A percentile compares a stretch with the other conserved stretches of the same genome.
phyloP scores from a whole-genome alignment of 2,797 vertebrate species.

The Pachyuromys duprasi region DNA sequence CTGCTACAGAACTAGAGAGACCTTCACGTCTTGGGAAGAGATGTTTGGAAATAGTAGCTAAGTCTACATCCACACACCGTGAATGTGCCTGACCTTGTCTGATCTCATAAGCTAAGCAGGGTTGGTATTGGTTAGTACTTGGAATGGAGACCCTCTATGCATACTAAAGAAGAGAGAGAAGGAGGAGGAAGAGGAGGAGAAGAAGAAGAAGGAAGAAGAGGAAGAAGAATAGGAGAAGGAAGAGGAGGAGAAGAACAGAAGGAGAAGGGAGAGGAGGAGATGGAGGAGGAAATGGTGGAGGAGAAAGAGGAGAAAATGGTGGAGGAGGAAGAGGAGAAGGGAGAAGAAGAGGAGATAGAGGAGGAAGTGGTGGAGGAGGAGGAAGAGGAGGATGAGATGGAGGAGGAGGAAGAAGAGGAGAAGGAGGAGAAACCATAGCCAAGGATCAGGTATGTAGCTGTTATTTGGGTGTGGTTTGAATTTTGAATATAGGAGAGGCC shows the following conservation, averaged over 20 bases:
- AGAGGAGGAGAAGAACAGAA: no score
- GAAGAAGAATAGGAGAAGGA: no score
- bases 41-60: not conserved
- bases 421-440: not conserved
- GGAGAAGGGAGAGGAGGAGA: no score
- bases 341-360: no score
- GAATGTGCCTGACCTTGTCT: no score
- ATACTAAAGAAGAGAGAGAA: not conserved
- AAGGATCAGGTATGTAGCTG: not conserved
- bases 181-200: not conserved
- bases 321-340: no score
- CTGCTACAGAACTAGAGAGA: fast-evolving
- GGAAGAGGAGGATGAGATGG: no score
- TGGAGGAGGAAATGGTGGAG: no score
- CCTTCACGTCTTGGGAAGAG: not conserved
- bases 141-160: not conserved
- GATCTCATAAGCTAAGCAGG: not conserved
- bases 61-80: not conserved
- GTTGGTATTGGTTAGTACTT: not conserved
- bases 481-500: not conserved
- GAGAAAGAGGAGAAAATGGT: no score
- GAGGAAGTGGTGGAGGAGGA: no score
- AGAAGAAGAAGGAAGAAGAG: no score
- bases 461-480: not conserved
- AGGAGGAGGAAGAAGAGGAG: no score